A percentile compares a stretch with the other conserved stretches of the same genome.
Evolutionary conservation across 2,113 vertebrate genomes (phyloP).

Genomic region (Clarias macrocephalus): DNA sequence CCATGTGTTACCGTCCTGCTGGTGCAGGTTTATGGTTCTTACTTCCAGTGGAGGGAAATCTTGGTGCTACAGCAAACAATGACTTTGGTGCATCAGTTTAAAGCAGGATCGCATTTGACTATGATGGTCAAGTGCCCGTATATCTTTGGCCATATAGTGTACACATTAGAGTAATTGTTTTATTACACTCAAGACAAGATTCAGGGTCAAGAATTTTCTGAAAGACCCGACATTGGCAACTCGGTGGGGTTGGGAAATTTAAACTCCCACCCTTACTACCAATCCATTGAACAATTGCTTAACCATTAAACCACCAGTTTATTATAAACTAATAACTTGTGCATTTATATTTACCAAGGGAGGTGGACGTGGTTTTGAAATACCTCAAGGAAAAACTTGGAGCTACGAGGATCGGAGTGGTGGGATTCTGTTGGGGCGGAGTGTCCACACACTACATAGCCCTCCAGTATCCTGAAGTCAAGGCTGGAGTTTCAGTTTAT

Average conservation of each 20-base stretch:
- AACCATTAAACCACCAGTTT: background rate
- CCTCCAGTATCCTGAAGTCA: conserved; percentile 70
- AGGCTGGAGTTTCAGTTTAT: conserved; percentile 75
- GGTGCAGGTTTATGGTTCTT: background rate
- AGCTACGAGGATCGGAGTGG: conserved; percentile 63
- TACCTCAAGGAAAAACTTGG: conserved; percentile 74
- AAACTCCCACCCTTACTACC: background rate
- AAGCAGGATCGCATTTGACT: background rate
- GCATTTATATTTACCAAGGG: conserved; percentile 60
- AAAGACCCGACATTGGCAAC: background rate
- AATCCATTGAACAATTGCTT: background rate
- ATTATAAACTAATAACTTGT: background rate
- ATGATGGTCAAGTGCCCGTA: background rate
- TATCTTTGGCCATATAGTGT: background rate
- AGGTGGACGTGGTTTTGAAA: conserved; percentile 71
- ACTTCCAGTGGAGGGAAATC: background rate
- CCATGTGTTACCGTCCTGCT: background rate
- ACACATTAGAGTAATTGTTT: background rate
- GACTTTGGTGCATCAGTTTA: background rate
- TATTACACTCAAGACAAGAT: no score
- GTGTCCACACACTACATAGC: conserved; percentile 73
- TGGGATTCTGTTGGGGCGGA: conserved; percentile 83
- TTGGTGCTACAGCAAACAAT: background rate
- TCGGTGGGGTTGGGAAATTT: background rate
- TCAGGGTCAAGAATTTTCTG: background rate